Evolutionary conservation across 2,888 invertebrate species (phyloP), one percentile per base, ranked within the genome.

Genomic region (Formica aserva): DNA sequence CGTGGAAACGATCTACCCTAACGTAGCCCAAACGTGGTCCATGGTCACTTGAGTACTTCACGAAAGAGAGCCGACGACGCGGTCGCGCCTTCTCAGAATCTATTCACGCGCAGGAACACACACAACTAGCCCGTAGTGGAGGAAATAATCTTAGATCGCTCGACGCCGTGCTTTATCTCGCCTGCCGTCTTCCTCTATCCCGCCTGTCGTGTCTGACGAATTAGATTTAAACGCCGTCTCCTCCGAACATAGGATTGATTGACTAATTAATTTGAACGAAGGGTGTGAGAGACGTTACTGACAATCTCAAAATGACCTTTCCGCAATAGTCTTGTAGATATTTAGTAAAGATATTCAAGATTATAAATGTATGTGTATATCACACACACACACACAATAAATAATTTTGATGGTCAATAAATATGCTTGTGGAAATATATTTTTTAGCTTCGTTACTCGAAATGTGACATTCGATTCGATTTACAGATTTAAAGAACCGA

Each of bases 1-100:
- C 18, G 82, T 65, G 72, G 81, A 75, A 88, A 83, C 80, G 88
- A 85, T 85, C 90, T 87, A 87, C 88, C 87, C 86, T 86, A 89
- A 86, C 88, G 83, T 85, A 75, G 78, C 82, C 83, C 65, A 57
- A 55, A 26, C 45, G 45, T 18, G 32, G 41, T 65, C 65, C 82
- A 74, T 22, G 62, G 48, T 65, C 74, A 57, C 69, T 35, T 18
- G 45, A 18, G 69, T 29, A 29, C 67, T 55, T 69, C 6, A 77
- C 69, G 77, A 76, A 65, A 62, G 38, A 13, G 60, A 60, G 38
- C 38, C 38, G 38, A n/a, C 77, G 52, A 52, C 29, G 60, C 11
- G 18, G 38, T 55, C 55, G 81, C 63, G 77, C 76, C 81, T 87
- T 87, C 86, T 66, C 74, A 83, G 86, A 88, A 88, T 85, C 87